Evolutionary conservation across 2,888 invertebrate species (phyloP), one percentile per base, ranked within the genome.

Genomic region (Pandemis heparana): DNA sequence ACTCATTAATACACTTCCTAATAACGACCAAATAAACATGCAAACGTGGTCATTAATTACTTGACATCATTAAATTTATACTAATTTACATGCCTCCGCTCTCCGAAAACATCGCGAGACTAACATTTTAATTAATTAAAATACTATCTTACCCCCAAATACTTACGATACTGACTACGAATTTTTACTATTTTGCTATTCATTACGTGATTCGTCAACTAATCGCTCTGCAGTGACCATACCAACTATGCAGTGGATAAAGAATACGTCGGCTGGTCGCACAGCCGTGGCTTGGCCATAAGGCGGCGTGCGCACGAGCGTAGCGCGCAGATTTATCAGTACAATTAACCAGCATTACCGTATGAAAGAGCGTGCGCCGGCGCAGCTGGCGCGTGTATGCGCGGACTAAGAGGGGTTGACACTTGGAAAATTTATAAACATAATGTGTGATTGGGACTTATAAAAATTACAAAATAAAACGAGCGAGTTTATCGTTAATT

Each of bases 271-370:
- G 18, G n/a, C 6, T 18, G 8, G 14, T 46, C 48, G 51, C 43
- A 43, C 16, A 18, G 16, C 18, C n/a, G 9, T 16, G 53, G 16
- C 18, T 18, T 77, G 71, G 78, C 79, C 88, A 89, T 88, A 91
- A 90, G 91, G 90, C 83, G 74, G 82, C 80, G 87, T 84, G 82
- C 87, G 86, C 87, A 85, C 87, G 86, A 84, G 87, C 87, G 86
- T 81, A 79, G 82, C 83, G 92, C 92, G 92, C 92, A 91, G 94
- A 94, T 94, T 94, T 94, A 94, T 93, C 93, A 92, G 90, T 83
- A 81, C 93, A 94, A 94, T 94, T 94, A 94, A 94, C 92, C 90
- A 86, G 92, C 91, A 92, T 92, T 92, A 92, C 89, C 88, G 89
- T 89, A 88, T 87, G 90, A 91, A 90, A 88, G 84, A 83, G 91